Percentiles rank a stretch among this genome's conserved stretches.
phyloP scores from a whole-genome alignment of 1,140 invertebrate genomes.

The Cotesia vestalis region DNA sequence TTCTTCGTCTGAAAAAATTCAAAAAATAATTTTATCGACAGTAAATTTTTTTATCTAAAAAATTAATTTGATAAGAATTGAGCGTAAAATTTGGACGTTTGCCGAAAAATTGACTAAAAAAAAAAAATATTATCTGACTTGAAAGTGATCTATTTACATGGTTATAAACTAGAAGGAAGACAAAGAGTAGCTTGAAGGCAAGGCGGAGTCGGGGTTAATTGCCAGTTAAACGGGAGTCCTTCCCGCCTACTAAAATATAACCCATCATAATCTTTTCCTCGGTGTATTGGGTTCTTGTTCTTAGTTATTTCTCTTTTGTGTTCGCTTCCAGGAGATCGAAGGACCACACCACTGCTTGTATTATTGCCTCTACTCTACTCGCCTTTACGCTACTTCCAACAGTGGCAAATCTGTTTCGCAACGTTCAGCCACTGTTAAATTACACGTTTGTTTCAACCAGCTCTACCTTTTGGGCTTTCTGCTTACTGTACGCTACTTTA shows the following conservation, averaged over 20 bases:
- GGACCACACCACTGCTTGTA: background rate
- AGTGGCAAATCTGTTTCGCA: conserved; percentile 43
- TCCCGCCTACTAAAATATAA: conserved; percentile 63
- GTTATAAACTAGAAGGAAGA: background rate
- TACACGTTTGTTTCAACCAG: conserved; percentile 61
- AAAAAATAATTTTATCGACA: too few relatives aligned
- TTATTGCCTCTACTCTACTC: background rate
- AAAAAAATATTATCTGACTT: background rate
- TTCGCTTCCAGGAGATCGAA: background rate
- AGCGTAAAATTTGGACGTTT: too few relatives aligned
- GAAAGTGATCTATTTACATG: conserved; percentile 24
- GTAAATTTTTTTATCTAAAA: too few relatives aligned
- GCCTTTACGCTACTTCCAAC: conserved; percentile 26
- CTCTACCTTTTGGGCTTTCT: conserved; percentile 14
- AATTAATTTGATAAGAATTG: too few relatives aligned
- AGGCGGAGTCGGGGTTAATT: conserved; percentile 62
- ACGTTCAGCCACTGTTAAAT: conserved; percentile 61
- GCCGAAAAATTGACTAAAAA: too few relatives aligned
- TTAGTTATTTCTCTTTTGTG: conserved; percentile 24
- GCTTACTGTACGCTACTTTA: too few relatives aligned
- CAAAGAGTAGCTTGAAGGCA: conserved; percentile 1
- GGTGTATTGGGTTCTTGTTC: background rate
- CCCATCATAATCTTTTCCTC: conserved; percentile 55
- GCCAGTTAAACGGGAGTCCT: conserved; percentile 64
- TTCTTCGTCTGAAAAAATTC: too few relatives aligned